Conservation (phyloP, 2,888 invertebrate genomes). For the Calameuta pallipes region DNA sequence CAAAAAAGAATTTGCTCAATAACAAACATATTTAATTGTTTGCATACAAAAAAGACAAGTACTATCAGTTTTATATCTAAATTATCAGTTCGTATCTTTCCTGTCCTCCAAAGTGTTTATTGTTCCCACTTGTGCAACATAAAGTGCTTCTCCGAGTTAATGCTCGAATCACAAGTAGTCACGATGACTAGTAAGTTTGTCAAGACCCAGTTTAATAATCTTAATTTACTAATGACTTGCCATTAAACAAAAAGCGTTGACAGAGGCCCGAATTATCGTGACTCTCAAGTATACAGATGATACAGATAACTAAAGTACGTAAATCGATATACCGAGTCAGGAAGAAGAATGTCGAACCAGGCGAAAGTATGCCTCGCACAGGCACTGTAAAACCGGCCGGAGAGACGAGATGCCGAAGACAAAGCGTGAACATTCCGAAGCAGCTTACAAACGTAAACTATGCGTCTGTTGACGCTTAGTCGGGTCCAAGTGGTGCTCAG, state of each 20-base stretch:
- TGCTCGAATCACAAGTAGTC: not conserved
- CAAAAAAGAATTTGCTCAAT: not conserved
- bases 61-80: not conserved
- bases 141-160: not conserved
- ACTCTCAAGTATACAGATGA: not conserved
- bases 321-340: not conserved
- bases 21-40: not conserved
- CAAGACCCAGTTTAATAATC: not conserved
- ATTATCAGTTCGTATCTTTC: not conserved
- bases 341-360: not conserved
- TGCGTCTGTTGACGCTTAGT: constrained; percentile 5
- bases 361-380: not conserved
- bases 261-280: not conserved
- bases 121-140: not conserved
- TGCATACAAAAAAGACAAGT: not conserved
- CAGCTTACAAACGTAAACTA: not conserved
- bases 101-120: not conserved
- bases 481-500: constrained; percentile 3
- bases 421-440: not conserved
- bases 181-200: not conserved
- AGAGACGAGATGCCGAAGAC: not conserved
- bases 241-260: not conserved
- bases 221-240: not conserved
- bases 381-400: not conserved
- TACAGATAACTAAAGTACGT: not conserved